Base-by-base conservation (phyloP, 2,888 invertebrate species). In the Dicyrtoma fusca region DNA sequence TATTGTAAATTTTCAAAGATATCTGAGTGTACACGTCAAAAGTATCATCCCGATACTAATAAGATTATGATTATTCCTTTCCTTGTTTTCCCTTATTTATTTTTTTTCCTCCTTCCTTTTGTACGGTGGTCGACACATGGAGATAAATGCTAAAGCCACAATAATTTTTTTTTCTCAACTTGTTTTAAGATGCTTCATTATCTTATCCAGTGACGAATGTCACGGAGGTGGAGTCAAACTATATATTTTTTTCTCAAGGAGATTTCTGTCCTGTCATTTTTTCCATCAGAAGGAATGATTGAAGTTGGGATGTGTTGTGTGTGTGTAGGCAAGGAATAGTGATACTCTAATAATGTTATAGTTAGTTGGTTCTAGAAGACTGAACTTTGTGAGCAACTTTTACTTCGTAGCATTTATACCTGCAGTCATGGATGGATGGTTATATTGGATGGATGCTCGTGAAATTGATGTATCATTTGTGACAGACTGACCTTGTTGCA, bases 341-440 rank as follows among this genome's bases (percentile, higher is more conserved):
- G n/a, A n/a, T n/a, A n/a, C n/a, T n/a, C 49, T 3, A 49, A 49
- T 49, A 17, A 49, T 17, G 11, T 5, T 63, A 10, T 44, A 63
- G 44, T 19, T 21, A 47, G 47, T 47, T 63, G 44, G 63, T 63
- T 47, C 19, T 45, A 45, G 63, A 47, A 63, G 63, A 63, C 45
- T 63, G 63, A 45, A 1, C 25, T 45, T n/a, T 47, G 47, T 23
- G 63, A 45, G 47, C 23, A 62, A 62, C 62, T 62, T 62, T 62
- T 42, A 62, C 44, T 62, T n/a, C 44, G 19, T 44, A 45, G 47
- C 21, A 63, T 63, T 26, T 34, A 42, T 61, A 25, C 14, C 14
- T 14, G 21, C 3, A 21, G 19, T 65, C 65, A 65, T 65, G 65
- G 65, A 65, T 65, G 51, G 42, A 26, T 63, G 63, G 23, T n/a